Conservation (phyloP, 2,113 vertebrate species). For the Lonchura striata region DNA sequence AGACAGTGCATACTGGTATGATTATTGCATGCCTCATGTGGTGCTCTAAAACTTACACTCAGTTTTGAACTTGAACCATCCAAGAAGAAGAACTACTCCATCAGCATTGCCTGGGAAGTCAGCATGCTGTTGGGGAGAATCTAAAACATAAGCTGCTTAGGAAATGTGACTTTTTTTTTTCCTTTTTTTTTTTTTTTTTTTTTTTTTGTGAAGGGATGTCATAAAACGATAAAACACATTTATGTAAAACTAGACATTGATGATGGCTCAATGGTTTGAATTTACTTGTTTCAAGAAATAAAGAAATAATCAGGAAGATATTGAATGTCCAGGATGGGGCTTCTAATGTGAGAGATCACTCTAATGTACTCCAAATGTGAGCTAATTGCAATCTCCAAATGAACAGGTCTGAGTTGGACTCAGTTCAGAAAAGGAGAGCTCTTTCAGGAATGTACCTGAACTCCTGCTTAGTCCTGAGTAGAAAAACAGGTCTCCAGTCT, state of each 20-base stretch:
- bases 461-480: not conserved
- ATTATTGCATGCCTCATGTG: not conserved
- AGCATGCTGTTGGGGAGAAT: not conserved
- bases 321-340: not conserved
- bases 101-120: not conserved
- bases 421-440: not conserved
- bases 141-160: not conserved
- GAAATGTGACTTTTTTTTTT: not conserved
- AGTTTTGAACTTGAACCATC: not conserved
- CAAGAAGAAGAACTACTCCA: conserved; percentile 8
- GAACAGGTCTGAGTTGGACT: not conserved
- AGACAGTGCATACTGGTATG: not conserved
- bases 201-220: not conserved
- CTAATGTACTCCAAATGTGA: not conserved
- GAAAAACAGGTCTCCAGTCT: not conserved
- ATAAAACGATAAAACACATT: not conserved
- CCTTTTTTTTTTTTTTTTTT: not conserved
- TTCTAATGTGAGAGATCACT: not conserved
- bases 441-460: not conserved
- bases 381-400: fast-evolving
- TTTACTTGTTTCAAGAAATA: not conserved
- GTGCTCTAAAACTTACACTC: not conserved
- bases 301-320: not conserved
- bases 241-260: not conserved
- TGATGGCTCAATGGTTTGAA: not conserved